phyloP scores from a whole-genome alignment of 2,888 invertebrate genomes.

The Dioctria linearis region DNA sequence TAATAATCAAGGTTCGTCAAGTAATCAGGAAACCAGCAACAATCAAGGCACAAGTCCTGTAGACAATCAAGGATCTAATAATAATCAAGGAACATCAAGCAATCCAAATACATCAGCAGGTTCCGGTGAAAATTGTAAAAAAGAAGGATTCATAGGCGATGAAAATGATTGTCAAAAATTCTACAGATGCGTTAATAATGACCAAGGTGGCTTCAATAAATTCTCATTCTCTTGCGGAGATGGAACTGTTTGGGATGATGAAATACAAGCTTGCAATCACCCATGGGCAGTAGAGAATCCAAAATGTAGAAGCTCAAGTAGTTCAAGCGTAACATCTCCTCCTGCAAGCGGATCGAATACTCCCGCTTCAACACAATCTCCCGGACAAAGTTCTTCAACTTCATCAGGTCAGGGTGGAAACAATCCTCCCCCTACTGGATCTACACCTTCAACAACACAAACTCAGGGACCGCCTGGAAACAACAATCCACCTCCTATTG shows the following conservation, averaged over 20 bases:
- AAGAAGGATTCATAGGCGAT: conserved; percentile 71
- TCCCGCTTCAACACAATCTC: background rate
- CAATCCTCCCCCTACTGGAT: background rate
- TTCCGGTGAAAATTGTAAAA: conserved; percentile 63
- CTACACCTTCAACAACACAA: conserved; percentile 1
- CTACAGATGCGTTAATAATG: conserved; percentile 73
- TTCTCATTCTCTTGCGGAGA: conserved; percentile 74
- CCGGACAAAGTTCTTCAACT: background rate
- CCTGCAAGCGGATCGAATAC: conserved; percentile 62
- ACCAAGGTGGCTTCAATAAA: conserved; percentile 70
- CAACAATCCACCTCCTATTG: too few relatives aligned
- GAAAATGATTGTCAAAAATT: conserved; percentile 74
- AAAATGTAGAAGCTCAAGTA: conserved; percentile 61
- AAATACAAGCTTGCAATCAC: conserved; percentile 73
- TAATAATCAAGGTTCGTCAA: conserved; percentile 8
- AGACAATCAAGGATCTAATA: conserved; percentile 42
- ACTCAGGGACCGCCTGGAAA: background rate
- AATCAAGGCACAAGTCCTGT: conserved; percentile 14
- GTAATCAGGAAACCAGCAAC: background rate
- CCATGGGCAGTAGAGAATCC: conserved; percentile 65
- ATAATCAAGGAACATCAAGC: conserved; percentile 2
- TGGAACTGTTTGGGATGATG: conserved; percentile 75
- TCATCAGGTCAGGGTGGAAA: conserved; percentile 4
- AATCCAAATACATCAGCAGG: conserved; percentile 47
- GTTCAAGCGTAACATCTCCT: conserved; percentile 55